Evolutionary conservation across 2,888 invertebrate species (phyloP).

Genomic region (Timandra comae): DNA sequence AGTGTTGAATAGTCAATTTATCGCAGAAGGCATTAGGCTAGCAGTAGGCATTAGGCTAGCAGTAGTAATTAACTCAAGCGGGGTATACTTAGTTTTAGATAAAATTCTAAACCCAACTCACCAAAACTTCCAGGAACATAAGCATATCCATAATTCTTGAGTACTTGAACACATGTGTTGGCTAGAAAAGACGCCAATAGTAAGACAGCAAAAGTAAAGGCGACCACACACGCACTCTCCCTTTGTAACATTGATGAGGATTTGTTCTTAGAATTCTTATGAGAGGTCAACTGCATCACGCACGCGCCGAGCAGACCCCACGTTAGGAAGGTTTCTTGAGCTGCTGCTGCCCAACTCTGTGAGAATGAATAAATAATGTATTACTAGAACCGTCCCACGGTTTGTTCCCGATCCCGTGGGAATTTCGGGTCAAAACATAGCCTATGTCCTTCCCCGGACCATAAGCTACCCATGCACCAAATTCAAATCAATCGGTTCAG

Average conservation of each 20-base stretch:
- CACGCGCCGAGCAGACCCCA: constrained; percentile 91
- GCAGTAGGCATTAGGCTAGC: too few species aligned
- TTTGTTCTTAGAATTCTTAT: constrained; percentile 82
- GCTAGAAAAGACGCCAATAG: constrained; percentile 87
- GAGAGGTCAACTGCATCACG: constrained; percentile 87
- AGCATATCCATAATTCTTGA: constrained; percentile 83
- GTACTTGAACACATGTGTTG: constrained; percentile 87
- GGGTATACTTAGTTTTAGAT: too few species aligned
- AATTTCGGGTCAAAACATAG: too few species aligned
- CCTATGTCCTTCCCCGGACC: too few species aligned
- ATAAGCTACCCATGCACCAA: too few species aligned
- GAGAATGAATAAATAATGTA: constrained; percentile 2
- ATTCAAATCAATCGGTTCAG: too few species aligned
- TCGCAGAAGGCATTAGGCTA: too few species aligned
- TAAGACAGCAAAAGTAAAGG: constrained; percentile 84
- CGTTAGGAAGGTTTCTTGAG: constrained; percentile 90
- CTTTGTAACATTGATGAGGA: constrained; percentile 59
- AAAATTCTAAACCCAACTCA: too few species aligned
- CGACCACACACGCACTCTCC: constrained; percentile 62
- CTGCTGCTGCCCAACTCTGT: constrained; percentile 92
- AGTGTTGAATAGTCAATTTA: too few species aligned
- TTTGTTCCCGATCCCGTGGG: too few species aligned
- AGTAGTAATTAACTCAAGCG: too few species aligned
- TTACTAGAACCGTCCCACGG: not conserved
- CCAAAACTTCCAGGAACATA: constrained; percentile 92